A percentile compares a stretch with the other conserved stretches of the same genome.
Evolutionary conservation across 2,888 invertebrate genomes (phyloP).

Genomic region (Dusona sp.): DNA sequence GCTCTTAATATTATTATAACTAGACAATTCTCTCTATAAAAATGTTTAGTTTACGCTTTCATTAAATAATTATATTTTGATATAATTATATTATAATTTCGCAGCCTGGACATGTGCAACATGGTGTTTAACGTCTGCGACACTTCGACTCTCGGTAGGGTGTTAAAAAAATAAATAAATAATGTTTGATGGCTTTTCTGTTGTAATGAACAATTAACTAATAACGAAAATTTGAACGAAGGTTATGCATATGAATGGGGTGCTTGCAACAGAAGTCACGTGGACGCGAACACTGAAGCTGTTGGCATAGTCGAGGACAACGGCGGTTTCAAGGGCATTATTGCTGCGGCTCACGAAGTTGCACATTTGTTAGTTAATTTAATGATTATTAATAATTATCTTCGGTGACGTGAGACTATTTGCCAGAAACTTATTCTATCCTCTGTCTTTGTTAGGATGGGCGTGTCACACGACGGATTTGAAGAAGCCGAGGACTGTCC

Average conservation of each 20-base stretch:
- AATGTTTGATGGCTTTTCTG: neutral
- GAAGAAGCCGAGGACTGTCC: slow-evolving; percentile 67
- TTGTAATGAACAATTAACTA: neutral
- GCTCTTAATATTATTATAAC: neutral
- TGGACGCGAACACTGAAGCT: slow-evolving; percentile 74
- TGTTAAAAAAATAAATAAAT: neutral
- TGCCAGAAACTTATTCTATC: neutral
- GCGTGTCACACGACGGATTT: slow-evolving; percentile 77
- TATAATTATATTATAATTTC: neutral
- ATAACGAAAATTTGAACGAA: slow-evolving; percentile 27
- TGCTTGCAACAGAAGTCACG: slow-evolving; percentile 76
- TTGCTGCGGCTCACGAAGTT: slow-evolving; percentile 80
- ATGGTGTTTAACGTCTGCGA: slow-evolving; percentile 70
- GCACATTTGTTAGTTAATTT: slow-evolving; percentile 78
- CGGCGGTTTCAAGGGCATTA: slow-evolving; percentile 79
- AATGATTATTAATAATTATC: neutral
- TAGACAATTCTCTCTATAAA: neutral
- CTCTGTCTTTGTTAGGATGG: slow-evolving; percentile 72
- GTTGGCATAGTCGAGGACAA: slow-evolving; percentile 81
- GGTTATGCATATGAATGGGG: slow-evolving; percentile 79
- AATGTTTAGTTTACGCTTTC: neutral
- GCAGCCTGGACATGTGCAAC: slow-evolving; percentile 76
- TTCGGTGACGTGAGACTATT: neutral
- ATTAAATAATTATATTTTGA: too few relatives aligned
- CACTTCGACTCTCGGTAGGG: slow-evolving; percentile 75